Evolutionary conservation across 2,113 vertebrate genomes (phyloP), one percentile per base, ranked within the genome.

Genomic region (Anolis sagrei): DNA sequence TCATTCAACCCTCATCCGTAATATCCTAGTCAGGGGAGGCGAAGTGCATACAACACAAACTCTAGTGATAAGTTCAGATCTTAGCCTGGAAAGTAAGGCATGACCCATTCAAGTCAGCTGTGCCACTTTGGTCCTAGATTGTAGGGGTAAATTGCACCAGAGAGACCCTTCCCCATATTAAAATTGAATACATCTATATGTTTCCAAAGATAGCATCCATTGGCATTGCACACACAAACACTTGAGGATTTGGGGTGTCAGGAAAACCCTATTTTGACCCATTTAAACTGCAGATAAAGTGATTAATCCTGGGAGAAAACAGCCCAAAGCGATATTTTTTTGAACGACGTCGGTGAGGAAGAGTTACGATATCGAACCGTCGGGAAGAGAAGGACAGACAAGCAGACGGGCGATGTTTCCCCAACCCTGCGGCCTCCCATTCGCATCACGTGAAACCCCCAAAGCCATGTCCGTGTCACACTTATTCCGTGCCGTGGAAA

Each of bases 91-190:
- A 7, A 64, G 48, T 49, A 34, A 81, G 61, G 39, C 36, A 1
- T 8, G 77, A 19, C 1, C 2, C n/a, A 36, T 32, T 48, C 49
- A 27, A 32, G 27, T 25, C 18, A 13, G 6, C 23, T 8, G 34
- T 19, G 14, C 54, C 54, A 58, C 18, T 58, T 58, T 32, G 4
- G 32, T 32, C 54, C 32, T 5, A 32, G 9, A 25, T 32, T 54
- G 16, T 11, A n/a, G 13, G 64, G 44, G 16, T 13, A 6, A 19
- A 19, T 44, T 32, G 29, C 2, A 51, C 32, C 7, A 1, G 14
- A 3, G 16, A 78, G 18, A 2, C 39, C 10, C 1, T n/a, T 0
- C 9, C 3, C 7, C 44, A 5, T 7, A 2, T 32, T 8, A 32
- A 34, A 18, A n/a, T 25, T 1, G 29, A 36, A 61, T 3, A 49